A percentile compares a stretch with the other conserved stretches of the same genome.
phyloP scores from a whole-genome alignment of 2,113 vertebrate genomes.

The Alaudala cheleensis region DNA sequence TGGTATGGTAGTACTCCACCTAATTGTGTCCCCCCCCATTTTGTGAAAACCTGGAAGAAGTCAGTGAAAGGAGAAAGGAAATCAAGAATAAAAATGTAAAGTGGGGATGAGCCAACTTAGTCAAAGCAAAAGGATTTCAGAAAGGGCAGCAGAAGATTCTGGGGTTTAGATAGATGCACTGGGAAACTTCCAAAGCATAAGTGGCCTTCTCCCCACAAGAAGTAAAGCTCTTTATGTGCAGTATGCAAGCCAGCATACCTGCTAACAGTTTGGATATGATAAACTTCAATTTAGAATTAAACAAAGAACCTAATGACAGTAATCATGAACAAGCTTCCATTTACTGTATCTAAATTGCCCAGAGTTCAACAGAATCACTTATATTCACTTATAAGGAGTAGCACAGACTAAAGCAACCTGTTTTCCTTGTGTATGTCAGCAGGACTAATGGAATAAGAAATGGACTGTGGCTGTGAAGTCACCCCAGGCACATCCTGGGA shows the following conservation, averaged over 20 bases:
- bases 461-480: background rate
- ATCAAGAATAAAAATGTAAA: background rate
- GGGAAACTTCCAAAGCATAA: background rate
- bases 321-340: slow-evolving; percentile 43
- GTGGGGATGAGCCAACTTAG: background rate
- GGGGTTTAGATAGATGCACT: background rate
- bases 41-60: background rate
- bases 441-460: slow-evolving; percentile 35
- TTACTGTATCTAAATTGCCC: slow-evolving; percentile 51
- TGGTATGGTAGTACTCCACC: background rate
- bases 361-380: slow-evolving; percentile 29
- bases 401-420: background rate
- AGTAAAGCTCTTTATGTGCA: background rate
- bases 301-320: slow-evolving; percentile 43
- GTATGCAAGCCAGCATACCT: background rate
- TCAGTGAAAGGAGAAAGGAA: background rate
- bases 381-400: slow-evolving; percentile 16
- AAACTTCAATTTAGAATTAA: slow-evolving; percentile 53
- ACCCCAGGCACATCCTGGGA: background rate
- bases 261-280: slow-evolving; percentile 49
- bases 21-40: background rate
- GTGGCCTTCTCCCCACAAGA: background rate
- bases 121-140: background rate
- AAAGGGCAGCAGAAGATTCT: background rate
- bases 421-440: slow-evolving; percentile 11